A percentile compares a stretch with the other conserved stretches of the same genome.
Evolutionary conservation across 2,113 vertebrate species (phyloP).

Genomic region (Campylomormyrus numenius): DNA sequence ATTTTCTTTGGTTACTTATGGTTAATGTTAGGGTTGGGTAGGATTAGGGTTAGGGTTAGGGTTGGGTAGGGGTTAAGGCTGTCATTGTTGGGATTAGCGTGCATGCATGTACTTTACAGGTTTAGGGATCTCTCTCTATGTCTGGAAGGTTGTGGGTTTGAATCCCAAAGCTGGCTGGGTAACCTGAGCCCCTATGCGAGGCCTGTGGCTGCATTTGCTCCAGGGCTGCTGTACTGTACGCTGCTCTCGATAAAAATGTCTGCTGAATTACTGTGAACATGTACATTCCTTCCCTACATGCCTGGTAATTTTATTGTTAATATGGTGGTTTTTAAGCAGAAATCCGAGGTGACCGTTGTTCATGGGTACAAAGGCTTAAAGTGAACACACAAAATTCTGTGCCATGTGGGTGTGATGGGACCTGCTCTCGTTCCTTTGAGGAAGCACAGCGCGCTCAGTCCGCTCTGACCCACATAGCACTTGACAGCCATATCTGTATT

Average conservation of each 20-base stretch:
- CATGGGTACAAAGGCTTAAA: neutral
- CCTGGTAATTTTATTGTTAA: neutral
- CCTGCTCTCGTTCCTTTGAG: neutral
- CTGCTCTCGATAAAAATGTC: neutral
- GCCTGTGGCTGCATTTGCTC: neutral
- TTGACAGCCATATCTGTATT: slow-evolving; percentile 6
- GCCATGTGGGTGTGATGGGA: neutral
- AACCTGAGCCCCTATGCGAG: neutral
- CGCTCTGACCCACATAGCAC: neutral
- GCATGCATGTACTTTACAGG: neutral
- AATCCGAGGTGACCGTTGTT: neutral
- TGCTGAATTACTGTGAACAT: neutral
- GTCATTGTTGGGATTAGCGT: neutral
- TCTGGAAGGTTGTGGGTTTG: neutral
- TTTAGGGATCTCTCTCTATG: neutral
- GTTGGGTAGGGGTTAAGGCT: neutral
- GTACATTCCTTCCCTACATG: neutral
- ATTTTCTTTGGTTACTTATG: neutral
- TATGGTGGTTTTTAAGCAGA: neutral
- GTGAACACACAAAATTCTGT: neutral
- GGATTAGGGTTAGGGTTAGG: neutral
- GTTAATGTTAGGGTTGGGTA: neutral
- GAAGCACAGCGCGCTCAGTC: neutral
- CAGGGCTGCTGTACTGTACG: neutral
- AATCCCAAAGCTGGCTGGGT: neutral